Percentiles rank a stretch among this genome's conserved stretches.
phyloP scores from a whole-genome alignment of 2,888 invertebrate genomes.

The Synanthedon myopaeformis region DNA sequence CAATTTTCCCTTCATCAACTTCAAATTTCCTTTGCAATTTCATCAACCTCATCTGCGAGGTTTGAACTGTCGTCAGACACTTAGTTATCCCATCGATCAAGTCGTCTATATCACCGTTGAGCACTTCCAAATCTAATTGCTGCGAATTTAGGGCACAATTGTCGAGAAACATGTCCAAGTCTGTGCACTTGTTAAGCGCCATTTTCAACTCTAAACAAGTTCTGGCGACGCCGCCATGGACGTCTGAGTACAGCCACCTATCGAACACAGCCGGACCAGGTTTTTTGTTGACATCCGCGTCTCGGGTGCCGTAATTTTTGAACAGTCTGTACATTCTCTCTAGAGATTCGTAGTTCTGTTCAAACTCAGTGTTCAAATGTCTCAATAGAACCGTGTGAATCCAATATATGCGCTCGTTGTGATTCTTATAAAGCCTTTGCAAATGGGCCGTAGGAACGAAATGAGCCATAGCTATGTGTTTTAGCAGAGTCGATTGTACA shows the following conservation, averaged over 20 bases:
- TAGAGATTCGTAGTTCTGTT: conserved; percentile 35
- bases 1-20: conserved; percentile 14
- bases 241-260: conserved; percentile 54
- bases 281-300: conserved; percentile 25
- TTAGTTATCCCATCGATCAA: conserved; percentile 45
- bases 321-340: conserved; percentile 54
- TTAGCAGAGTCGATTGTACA: conserved; percentile 53
- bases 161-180: conserved; percentile 53
- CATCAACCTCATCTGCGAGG: conserved; percentile 44
- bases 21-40: conserved; percentile 40
- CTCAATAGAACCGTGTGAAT: conserved; percentile 39
- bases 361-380: conserved; percentile 32
- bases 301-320: conserved; percentile 43
- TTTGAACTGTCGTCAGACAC: conserved; percentile 41
- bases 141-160: conserved; percentile 50
- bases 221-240: conserved; percentile 48
- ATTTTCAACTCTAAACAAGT: conserved; percentile 47
- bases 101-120: conserved; percentile 50
- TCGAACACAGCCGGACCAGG: conserved; percentile 34
- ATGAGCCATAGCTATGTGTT: conserved; percentile 53
- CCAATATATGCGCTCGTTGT: conserved; percentile 59
- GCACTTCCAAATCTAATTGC: conserved; percentile 36
- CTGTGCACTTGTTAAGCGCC: conserved; percentile 42
- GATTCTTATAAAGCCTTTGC: conserved; percentile 39
- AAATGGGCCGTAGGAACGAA: conserved; percentile 25